Conservation (phyloP, 92 coral and sea anemone genomes). For the Diadumene lineata region DNA sequence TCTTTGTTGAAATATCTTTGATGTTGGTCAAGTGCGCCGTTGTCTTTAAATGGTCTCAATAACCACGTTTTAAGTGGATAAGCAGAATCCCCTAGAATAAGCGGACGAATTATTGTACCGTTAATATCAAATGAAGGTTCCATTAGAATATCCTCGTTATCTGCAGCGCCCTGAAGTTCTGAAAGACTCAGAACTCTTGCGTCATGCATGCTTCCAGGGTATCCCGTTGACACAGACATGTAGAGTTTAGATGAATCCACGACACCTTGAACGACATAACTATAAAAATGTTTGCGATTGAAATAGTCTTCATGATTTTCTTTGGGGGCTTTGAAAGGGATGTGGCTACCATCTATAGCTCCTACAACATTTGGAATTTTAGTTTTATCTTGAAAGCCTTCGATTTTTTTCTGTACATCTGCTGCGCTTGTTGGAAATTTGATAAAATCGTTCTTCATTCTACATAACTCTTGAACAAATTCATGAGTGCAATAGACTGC, state of each 20-base stretch:
- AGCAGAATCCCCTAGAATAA: slow-evolving; percentile 49
- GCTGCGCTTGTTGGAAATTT: slow-evolving; percentile 44
- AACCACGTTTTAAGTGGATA: slow-evolving; percentile 52
- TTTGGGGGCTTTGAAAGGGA: slow-evolving; percentile 39
- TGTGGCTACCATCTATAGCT: slow-evolving; percentile 35
- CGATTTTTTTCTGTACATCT: slow-evolving; percentile 31
- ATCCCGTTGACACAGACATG: slow-evolving; percentile 38
- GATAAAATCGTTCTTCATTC: not conserved
- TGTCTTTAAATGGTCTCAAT: slow-evolving; percentile 38
- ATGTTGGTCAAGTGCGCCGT: slow-evolving; percentile 40
- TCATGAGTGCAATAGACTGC: slow-evolving; percentile 30
- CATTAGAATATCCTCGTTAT: slow-evolving; percentile 26
- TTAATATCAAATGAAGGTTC: slow-evolving; percentile 25
- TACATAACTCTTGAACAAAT: slow-evolving; percentile 12
- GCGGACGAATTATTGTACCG: slow-evolving; percentile 29
- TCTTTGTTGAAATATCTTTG: slow-evolving; percentile 40
- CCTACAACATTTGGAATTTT: slow-evolving; percentile 56
- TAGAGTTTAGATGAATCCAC: slow-evolving; percentile 2
- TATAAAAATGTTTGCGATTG: slow-evolving; percentile 38
- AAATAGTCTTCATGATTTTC: slow-evolving; percentile 42
- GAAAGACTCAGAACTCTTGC: slow-evolving; percentile 41
- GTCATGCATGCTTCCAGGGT: slow-evolving; percentile 55
- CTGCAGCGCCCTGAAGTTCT: slow-evolving; percentile 29
- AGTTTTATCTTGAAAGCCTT: slow-evolving; percentile 42
- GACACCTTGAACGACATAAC: slow-evolving; percentile 38